Evolutionary conservation across 53 echinoderm and acorn worm species (phyloP), one percentile per base, ranked within the genome.

Genomic region (Mesocentrotus franciscanus): DNA sequence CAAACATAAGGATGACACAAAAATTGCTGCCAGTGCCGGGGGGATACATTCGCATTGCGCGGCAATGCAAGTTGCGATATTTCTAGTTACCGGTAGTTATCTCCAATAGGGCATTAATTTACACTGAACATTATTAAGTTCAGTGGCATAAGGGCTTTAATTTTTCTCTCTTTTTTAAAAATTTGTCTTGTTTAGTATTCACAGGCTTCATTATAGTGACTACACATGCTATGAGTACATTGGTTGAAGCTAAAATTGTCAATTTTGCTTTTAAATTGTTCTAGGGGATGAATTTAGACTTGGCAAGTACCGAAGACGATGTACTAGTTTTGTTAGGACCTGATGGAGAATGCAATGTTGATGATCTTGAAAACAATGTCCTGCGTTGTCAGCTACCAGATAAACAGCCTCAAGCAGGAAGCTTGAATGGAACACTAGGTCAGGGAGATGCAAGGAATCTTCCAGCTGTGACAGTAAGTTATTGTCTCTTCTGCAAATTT

Each of bases 311-410:
- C 30, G 84, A 49, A 20, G 61, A 83, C 29, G 95, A 94, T 68
- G 71, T 94, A 33, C 61, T 6, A 56, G 70, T 94, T 39, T 56
- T 94, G 15, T 20, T 94, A 11, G 95, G 85, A 20, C 90, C 93
- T 81, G 42, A 66, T 61, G 94, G 76, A 34, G 81, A 14, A 13
- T 95, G 96, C 59, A 66, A 34, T 8, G 95, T 96, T 70, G 33
- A 60, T 61, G 17, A 78, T 93, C 78, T 96, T 20, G 78, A 39
- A 22, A 29, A 55, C 12, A 20, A 57, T 8, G 6, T 22, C 15
- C 33, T 96, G 14, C 75, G 71, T 61, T 96, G 96, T 91, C 36
- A 35, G 16, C 91, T 96, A 29, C 95, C 96, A 17, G 85, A 90
- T 12, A 7, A 71, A 0, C 74, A 36, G 30, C 95, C 96, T 6